Conservation (phyloP, 2,888 invertebrate species). For the Mythimna albipuncta region DNA sequence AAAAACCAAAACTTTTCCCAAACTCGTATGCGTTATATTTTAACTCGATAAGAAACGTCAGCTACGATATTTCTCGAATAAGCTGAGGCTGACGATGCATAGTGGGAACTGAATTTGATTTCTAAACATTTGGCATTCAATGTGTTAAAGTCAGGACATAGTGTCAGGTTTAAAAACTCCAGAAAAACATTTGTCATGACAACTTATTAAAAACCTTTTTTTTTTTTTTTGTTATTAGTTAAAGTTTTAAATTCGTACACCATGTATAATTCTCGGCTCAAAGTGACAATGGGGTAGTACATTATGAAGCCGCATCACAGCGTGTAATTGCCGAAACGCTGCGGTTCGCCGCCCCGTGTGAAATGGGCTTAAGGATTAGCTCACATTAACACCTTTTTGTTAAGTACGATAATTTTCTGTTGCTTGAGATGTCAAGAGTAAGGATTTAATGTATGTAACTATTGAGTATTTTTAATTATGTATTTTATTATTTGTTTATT, state of each 20-base stretch:
- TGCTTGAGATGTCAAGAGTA: conserved; percentile 16
- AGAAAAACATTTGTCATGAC: background rate
- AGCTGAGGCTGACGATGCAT: too few species aligned
- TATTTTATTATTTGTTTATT: background rate
- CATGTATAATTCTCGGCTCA: conserved; percentile 37
- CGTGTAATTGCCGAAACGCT: conserved; percentile 66
- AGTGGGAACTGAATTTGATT: too few species aligned
- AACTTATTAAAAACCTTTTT: background rate
- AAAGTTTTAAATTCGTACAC: conserved; percentile 16
- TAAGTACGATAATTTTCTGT: conserved; percentile 20
- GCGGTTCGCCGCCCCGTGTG: conserved; percentile 63
- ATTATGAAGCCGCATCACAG: conserved; percentile 56
- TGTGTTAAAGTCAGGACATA: too few species aligned
- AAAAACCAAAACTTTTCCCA: too few species aligned
- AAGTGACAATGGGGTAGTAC: conserved; percentile 49
- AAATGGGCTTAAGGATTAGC: conserved; percentile 65
- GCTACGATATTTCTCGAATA: too few species aligned
- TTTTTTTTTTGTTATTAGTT: background rate
- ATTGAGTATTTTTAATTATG: background rate
- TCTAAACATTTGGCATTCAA: too few species aligned
- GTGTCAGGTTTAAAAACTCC: too few species aligned
- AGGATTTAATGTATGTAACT: background rate
- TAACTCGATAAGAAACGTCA: too few species aligned
- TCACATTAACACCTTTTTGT: conserved; percentile 58
- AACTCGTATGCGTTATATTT: too few species aligned